Evolutionary conservation across 2,888 invertebrate species (phyloP), one percentile per base, ranked within the genome.

Genomic region (Latheticus oryzae): DNA sequence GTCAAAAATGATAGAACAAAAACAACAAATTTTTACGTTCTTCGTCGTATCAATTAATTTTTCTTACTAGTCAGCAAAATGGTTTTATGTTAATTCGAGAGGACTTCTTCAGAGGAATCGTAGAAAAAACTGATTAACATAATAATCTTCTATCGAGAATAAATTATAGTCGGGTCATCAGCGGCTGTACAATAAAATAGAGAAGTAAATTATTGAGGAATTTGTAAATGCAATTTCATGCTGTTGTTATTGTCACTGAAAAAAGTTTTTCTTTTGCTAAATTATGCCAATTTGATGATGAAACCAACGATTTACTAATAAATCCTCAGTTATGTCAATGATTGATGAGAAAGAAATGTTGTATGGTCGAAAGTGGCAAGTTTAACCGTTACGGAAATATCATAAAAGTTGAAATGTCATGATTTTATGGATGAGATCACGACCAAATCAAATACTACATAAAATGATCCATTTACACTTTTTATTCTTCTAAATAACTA

Each of bases 61-160:
- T 42, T 26, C 30, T 19, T 45, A 30, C 30, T 21, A 45, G 45
- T 45, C 45, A 30, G 45, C 45, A 45, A 32, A 45, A 32, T 30
- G 45, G 28, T 32, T 45, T 45, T 45, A 45, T 45, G 45, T 30
- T 45, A 45, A 45, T 45, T 45, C 17, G 11, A 13, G 8, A 17
- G 42, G 17, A 45, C 45, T 45, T 45, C 45, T 45, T 45, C 45
- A 45, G 45, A 19, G 17, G 45, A 45, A 35, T 3, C 9, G 2
- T 8, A 9, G 16, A 45, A 45, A 43, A 45, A 45, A 30, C 45
- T 45, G 21, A 11, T 45, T 32, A 19, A 15, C 45, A 45, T 45
- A 45, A 45, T 43, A 43, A 43, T 43, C 43, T 43, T 13, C 28
- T 17, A 43, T 45, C 45, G 17, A 19, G 45, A 4, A 45, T 45